These are phyloP conservation scores for Takifugu rubripes DNA, from an alignment of 2,797 vertebrate species.

Conservation along the genomic window DNA sequence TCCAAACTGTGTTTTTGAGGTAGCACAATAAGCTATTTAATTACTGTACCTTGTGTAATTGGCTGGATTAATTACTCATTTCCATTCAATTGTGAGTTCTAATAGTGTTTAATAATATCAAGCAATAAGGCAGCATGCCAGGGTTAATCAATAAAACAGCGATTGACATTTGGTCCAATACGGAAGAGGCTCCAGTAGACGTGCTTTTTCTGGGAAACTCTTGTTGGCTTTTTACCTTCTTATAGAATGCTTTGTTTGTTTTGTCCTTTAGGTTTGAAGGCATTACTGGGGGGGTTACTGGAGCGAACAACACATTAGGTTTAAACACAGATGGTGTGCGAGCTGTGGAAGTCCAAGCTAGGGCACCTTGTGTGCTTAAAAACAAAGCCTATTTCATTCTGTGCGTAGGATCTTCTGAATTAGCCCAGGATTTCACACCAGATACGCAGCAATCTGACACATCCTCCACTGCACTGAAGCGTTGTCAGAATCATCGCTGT, in stretches of 20 bases:
- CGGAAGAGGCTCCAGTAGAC: neutral
- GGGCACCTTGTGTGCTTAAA: neutral
- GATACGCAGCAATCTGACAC: slow-evolving; percentile 36
- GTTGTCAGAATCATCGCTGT: slow-evolving; percentile 39
- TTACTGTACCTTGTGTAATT: neutral
- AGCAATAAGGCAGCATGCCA: neutral
- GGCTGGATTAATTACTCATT: neutral
- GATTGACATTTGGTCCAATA: too few species aligned
- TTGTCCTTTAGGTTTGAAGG: neutral
- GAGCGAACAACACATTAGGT: neutral
- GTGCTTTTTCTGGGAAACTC: neutral
- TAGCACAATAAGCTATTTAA: neutral
- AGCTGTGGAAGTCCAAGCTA: neutral
- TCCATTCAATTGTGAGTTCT: neutral
- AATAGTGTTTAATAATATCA: neutral
- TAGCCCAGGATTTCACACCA: slow-evolving; percentile 39
- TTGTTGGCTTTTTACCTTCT: neutral
- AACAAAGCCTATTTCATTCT: slow-evolving; percentile 31
- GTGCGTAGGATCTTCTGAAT: slow-evolving; percentile 42
- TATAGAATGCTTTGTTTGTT: slow-evolving; percentile 1
- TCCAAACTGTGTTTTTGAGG: neutral
- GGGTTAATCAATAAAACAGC: neutral
- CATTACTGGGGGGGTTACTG: neutral
- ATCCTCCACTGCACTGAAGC: slow-evolving; percentile 42
- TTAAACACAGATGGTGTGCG: neutral